Percentiles rank a stretch among this genome's conserved stretches.
These are phyloP conservation scores for Mimumesa dahlbomi DNA, from an alignment of 2,888 invertebrate species.

Conservation along the genomic window DNA sequence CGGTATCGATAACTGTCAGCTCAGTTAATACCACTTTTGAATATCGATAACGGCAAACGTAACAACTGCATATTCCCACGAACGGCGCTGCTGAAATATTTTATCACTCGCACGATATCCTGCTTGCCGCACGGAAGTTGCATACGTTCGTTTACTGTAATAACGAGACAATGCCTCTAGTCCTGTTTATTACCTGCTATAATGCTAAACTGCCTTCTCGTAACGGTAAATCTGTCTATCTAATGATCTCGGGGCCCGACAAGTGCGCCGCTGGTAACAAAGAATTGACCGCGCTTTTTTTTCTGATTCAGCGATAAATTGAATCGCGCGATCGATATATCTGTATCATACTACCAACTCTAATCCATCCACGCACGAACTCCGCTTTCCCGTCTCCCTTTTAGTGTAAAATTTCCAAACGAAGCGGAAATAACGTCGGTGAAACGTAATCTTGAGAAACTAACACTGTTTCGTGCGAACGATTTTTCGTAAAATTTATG, in stretches of 20 bases:
- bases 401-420: too few species aligned
- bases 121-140: conserved; percentile 46
- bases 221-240: conserved; percentile 51
- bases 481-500: too few species aligned
- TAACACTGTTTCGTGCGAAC: too few species aligned
- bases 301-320: too few species aligned
- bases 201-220: conserved; percentile 34
- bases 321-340: too few species aligned
- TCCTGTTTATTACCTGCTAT: conserved; percentile 34
- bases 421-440: too few species aligned
- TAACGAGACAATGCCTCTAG: conserved; percentile 35
- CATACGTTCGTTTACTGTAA: conserved; percentile 19
- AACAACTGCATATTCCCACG: conserved; percentile 62
- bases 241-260: conserved; percentile 17
- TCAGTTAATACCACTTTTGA: conserved; percentile 56
- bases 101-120: conserved; percentile 42
- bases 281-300: not conserved
- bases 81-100: conserved; percentile 26
- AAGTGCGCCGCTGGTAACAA: not conserved
- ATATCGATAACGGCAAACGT: conserved; percentile 58
- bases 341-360: too few species aligned
- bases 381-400: too few species aligned
- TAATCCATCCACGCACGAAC: too few species aligned
- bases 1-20: conserved; percentile 55
- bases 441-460: too few species aligned